phyloP scores from a whole-genome alignment of 2,888 invertebrate genomes.

The Acanthococcus lagerstroemiae region DNA sequence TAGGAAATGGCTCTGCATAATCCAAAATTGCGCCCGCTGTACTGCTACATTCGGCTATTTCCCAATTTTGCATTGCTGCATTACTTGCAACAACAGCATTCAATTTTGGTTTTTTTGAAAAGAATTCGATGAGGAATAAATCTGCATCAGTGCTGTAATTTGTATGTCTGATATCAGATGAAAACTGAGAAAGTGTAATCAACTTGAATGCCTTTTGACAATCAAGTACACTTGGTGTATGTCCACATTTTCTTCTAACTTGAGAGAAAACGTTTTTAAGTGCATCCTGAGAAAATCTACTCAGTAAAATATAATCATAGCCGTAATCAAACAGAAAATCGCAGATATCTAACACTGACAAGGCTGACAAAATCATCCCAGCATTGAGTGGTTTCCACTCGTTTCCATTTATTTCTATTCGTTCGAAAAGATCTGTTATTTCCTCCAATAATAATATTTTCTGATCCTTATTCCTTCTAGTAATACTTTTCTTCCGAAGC shows the following conservation, averaged over 20 bases:
- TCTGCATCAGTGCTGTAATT: background rate
- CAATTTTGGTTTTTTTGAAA: too few relatives aligned
- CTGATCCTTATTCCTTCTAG: background rate
- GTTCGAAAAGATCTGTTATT: conserved; percentile 5
- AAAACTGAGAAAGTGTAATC: background rate
- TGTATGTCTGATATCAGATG: background rate
- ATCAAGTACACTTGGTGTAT: background rate
- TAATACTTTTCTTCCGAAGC: conserved; percentile 12
- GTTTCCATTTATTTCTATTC: background rate
- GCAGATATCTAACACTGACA: background rate
- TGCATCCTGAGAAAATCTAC: background rate
- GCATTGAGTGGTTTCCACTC: background rate
- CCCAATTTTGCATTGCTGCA: too few relatives aligned
- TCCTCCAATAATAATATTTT: background rate
- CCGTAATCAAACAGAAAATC: background rate
- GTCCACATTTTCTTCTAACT: background rate
- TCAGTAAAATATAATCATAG: background rate
- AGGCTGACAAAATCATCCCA: background rate
- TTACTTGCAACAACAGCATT: too few relatives aligned
- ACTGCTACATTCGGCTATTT: too few relatives aligned
- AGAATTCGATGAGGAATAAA: background rate
- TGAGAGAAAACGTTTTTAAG: background rate
- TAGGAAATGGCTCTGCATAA: too few relatives aligned
- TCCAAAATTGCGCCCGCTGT: too few relatives aligned
- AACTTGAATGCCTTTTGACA: background rate